Percentiles rank a stretch among this genome's conserved stretches.
Evolutionary conservation across 2,888 invertebrate species (phyloP).

Genomic region (Plebejus melissa): DNA sequence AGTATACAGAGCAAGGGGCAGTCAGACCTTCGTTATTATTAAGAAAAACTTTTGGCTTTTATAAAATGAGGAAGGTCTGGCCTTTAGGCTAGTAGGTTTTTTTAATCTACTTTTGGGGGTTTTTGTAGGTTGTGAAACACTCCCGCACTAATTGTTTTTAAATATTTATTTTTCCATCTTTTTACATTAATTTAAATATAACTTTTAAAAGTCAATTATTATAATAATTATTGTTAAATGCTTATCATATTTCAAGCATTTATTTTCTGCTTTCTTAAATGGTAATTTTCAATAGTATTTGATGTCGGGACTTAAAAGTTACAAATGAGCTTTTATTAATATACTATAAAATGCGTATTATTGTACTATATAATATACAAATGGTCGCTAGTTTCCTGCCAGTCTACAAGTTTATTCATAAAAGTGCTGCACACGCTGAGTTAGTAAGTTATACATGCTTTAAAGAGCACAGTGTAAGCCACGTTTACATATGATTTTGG

Average conservation of each 20-base stretch:
- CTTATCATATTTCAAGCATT: background rate
- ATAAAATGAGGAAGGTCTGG: background rate
- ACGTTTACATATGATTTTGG: slow-evolving; percentile 9
- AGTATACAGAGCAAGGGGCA: too few relatives aligned
- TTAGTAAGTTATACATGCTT: slow-evolving; percentile 51
- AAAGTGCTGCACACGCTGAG: slow-evolving; percentile 30
- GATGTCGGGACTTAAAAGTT: background rate
- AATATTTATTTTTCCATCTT: too few relatives aligned
- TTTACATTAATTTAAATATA: background rate
- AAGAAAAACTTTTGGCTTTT: too few relatives aligned
- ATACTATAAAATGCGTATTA: background rate
- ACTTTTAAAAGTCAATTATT: too few relatives aligned
- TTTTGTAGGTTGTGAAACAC: background rate
- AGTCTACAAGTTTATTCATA: slow-evolving; percentile 10
- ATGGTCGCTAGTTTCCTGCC: slow-evolving; percentile 21
- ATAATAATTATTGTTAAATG: background rate
- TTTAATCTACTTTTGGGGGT: too few relatives aligned
- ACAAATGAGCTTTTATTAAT: background rate
- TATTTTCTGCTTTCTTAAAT: background rate
- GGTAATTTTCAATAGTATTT: background rate
- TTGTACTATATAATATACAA: background rate
- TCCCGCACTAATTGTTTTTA: background rate
- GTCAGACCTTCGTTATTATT: too few relatives aligned
- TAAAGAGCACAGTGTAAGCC: slow-evolving; percentile 45
- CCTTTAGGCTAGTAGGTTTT: background rate